These are phyloP conservation scores for Camarhynchus parvulus DNA, from an alignment of 2,113 vertebrate species.

Conservation along the genomic window DNA sequence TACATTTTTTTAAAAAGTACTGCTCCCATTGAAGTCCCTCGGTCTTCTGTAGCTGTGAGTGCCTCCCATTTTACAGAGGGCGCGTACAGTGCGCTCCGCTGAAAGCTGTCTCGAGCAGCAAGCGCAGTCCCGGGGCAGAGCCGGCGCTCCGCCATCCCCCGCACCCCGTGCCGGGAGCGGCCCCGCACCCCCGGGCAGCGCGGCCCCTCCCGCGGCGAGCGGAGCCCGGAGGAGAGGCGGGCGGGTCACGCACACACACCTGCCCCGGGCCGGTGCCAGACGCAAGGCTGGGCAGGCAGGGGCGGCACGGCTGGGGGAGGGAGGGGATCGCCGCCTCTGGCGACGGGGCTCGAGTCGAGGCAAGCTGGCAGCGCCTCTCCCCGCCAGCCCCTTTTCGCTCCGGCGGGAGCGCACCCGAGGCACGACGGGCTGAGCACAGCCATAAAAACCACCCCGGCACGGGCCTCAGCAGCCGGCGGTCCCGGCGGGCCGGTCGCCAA, in stretches of 20 bases:
- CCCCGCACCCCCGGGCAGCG: background rate
- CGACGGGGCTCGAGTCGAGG: background rate
- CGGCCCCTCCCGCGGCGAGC: background rate
- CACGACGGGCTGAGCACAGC: background rate
- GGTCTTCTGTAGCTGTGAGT: fast-evolving
- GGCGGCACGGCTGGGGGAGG: background rate
- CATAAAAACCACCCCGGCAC: background rate
- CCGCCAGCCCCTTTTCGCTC: background rate
- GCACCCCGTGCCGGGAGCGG: background rate
- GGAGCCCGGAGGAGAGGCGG: background rate
- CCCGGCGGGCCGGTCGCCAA: background rate
- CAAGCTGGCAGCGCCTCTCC: background rate
- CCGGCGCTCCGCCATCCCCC: background rate
- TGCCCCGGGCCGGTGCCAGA: background rate
- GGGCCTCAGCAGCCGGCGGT: background rate
- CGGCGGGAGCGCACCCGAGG: background rate
- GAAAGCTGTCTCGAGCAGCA: background rate
- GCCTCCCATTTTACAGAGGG: too few species aligned
- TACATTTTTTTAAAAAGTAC: fast-evolving
- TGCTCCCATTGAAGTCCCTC: background rate
- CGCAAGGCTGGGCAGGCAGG: background rate
- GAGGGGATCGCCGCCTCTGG: background rate
- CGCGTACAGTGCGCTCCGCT: fast-evolving
- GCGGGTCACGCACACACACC: background rate
- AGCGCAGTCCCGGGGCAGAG: fast-evolving